Evolutionary conservation across 2,888 invertebrate species (phyloP), one percentile per base, ranked within the genome.

Genomic region (Tenthredo notha): DNA sequence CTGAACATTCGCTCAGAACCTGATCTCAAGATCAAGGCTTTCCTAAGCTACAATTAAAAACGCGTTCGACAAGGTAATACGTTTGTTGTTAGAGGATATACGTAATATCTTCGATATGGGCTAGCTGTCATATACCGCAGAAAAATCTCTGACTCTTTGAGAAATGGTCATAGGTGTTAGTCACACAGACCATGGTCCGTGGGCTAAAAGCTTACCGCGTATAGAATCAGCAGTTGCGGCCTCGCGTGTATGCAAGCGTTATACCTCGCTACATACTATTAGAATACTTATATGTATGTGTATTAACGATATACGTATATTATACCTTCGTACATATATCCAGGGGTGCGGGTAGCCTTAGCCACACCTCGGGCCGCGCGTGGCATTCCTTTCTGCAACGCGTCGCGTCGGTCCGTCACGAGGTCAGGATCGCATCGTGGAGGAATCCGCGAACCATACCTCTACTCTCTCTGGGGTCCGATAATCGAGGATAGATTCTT

Each of bases 371-470:
- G 83, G 50, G 25, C 21, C 43, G 70, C 83, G 67, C 67, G 67
- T 83, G 83, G 83, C 67, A 83, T 83, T 83, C 83, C 83, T 83
- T 65, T 83, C 65, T 83, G 83, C 83, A 83, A 50, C 83, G 25
- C 61, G 40, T 21, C 50, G 78, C 25, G 21, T 29, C 21, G 47
- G n/a, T 33, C 12, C 47, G 83, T 67, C 83, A 70, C 83, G 83
- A 83, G 83, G 83, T 83, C 83, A 83, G 83, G 67, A 83, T 83
- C 29, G 70, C 67, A 2, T 67, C 82, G 82, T 50, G 67, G 82
- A 67, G 67, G 82, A 83, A 83, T 67, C 82, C 82, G 67, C 78
- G 61, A 78, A 78, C 80, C n/a, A 77, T 77, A 29, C 29, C 29
- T 67, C 12, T 15, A 25, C 15, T 40, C 47, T 47, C 75, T 75